Conservation (phyloP, 1,140 invertebrate species). For the Eupristina koningsbergeri region DNA sequence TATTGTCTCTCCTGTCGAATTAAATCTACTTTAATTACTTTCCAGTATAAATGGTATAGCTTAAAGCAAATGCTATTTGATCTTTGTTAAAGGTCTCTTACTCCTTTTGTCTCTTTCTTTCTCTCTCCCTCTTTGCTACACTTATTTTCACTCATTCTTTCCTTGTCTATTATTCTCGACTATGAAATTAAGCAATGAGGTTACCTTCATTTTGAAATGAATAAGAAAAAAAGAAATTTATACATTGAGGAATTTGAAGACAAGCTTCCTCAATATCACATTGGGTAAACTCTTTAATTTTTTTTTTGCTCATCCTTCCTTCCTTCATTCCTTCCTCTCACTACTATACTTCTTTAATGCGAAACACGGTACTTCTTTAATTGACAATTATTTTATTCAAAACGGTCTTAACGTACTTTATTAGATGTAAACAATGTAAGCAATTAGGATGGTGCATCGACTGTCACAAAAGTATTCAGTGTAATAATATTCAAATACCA, state of each 20-base stretch:
- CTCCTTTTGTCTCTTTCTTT: constrained; percentile 34
- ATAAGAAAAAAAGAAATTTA: background rate
- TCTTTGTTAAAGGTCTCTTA: constrained; percentile 48
- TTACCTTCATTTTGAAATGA: background rate
- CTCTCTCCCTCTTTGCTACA: constrained; percentile 44
- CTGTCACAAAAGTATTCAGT: background rate
- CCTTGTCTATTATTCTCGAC: background rate
- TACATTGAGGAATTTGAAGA: background rate
- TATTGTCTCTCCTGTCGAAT: no score
- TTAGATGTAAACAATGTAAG: background rate
- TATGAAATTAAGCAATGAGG: background rate
- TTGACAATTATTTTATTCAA: background rate
- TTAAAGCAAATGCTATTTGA: background rate
- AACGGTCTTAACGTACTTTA: background rate
- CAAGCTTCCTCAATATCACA: background rate
- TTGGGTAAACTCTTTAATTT: background rate
- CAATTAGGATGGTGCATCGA: background rate
- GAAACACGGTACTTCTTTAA: background rate
- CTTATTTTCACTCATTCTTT: background rate
- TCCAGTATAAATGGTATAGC: background rate
- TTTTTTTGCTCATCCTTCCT: background rate
- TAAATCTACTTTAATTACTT: background rate
- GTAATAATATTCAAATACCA: background rate
- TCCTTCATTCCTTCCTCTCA: no score
- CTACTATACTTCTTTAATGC: background rate